phyloP scores from a whole-genome alignment of 2,113 vertebrate genomes.

The Petrocephalus microphthalmus region DNA sequence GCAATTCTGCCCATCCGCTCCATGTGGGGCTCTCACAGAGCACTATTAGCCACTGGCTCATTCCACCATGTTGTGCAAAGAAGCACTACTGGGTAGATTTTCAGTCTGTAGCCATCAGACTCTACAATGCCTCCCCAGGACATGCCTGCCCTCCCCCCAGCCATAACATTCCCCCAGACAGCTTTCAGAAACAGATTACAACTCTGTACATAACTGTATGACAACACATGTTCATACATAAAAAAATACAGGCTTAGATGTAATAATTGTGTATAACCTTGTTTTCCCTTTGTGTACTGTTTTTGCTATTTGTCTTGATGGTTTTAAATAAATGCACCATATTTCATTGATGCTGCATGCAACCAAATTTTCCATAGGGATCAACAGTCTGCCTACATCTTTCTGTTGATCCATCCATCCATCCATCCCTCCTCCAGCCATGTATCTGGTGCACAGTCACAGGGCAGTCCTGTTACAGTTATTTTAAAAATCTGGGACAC shows the following conservation, averaged over 20 bases:
- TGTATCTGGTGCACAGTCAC: not conserved
- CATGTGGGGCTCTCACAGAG: not conserved
- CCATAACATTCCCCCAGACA: not conserved
- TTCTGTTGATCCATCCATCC: not conserved
- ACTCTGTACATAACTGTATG: not conserved
- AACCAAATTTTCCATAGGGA: not conserved
- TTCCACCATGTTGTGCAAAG: not conserved
- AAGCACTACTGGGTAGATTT: not conserved
- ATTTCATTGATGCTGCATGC: not conserved
- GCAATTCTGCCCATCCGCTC: not conserved
- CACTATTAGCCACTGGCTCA: not conserved
- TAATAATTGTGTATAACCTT: not conserved
- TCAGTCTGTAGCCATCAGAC: not conserved
- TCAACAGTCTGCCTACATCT: not conserved
- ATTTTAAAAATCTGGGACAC: not conserved
- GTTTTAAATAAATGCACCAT: not conserved
- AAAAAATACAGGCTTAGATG: not conserved
- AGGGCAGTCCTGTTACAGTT: not conserved
- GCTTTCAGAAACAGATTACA: not conserved
- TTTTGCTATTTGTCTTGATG: not conserved
- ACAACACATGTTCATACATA: not conserved
- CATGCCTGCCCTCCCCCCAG: not conserved
- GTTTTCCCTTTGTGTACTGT: not conserved
- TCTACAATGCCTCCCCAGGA: not conserved
- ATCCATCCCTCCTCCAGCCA: not conserved